Percentiles rank a stretch among this genome's conserved stretches.
These are phyloP conservation scores for Andrena dorsata DNA, from an alignment of 2,888 invertebrate species.

Conservation along the genomic window DNA sequence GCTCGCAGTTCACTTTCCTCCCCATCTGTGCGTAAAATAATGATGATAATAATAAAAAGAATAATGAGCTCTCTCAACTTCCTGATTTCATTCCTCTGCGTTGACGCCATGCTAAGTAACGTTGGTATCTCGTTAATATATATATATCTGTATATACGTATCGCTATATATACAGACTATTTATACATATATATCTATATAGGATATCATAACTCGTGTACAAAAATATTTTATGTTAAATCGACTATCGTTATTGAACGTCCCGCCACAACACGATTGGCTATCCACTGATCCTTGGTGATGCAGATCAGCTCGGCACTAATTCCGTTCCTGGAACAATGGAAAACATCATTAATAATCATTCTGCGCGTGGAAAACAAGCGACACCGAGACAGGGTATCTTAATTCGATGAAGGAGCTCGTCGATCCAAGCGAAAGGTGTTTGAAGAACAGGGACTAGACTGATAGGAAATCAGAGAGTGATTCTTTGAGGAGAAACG, in stretches of 20 bases:
- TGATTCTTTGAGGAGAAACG: not conserved
- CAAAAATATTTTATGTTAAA: slow-evolving; percentile 72
- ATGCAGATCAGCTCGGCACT: slow-evolving; percentile 78
- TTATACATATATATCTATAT: slow-evolving; percentile 46
- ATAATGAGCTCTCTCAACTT: not conserved
- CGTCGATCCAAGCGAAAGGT: not conserved
- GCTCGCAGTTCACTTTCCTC: not conserved
- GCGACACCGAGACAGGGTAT: not conserved
- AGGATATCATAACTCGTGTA: slow-evolving; percentile 65
- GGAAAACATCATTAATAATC: slow-evolving; percentile 3
- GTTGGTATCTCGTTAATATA: slow-evolving; percentile 13
- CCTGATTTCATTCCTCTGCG: no score
- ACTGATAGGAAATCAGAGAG: no score
- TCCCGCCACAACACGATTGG: slow-evolving; percentile 53
- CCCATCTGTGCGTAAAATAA: slow-evolving; percentile 27
- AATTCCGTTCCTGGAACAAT: slow-evolving; percentile 79
- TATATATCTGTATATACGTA: slow-evolving; percentile 44
- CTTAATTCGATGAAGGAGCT: not conserved
- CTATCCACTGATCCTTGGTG: slow-evolving; percentile 57
- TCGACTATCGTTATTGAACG: slow-evolving; percentile 64
- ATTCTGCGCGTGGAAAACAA: not conserved
- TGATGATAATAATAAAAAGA: slow-evolving; percentile 23
- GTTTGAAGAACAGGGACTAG: not conserved
- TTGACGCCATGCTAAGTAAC: slow-evolving; percentile 12
- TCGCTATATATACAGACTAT: slow-evolving; percentile 41